Evolutionary conservation across 1,140 invertebrate species (phyloP).

Genomic region (Penaeus indicus): DNA sequence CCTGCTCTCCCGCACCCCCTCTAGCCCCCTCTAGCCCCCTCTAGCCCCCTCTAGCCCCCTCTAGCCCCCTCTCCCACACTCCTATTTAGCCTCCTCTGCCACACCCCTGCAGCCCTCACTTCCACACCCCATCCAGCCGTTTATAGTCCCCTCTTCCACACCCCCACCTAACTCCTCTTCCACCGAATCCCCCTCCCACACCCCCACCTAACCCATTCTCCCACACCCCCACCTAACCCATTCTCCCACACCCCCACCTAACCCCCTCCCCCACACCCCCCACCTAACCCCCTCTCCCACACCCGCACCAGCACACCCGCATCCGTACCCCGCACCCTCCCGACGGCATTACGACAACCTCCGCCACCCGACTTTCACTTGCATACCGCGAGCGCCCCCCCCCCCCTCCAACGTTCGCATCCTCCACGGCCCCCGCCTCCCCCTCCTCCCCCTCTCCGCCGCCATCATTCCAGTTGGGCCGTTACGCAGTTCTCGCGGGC

Average conservation of each 20-base stretch:
- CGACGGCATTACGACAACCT: too few relatives aligned
- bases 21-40: too few relatives aligned
- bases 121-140: too few relatives aligned
- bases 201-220: background rate
- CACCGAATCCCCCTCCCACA: background rate
- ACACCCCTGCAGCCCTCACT: background rate
- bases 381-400: background rate
- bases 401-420: background rate
- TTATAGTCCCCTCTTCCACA: background rate
- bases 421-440: background rate
- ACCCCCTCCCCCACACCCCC: background rate
- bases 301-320: slow-evolving; percentile 12
- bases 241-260: background rate
- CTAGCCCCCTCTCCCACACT: background rate
- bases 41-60: background rate
- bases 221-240: background rate
- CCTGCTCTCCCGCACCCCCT: background rate
- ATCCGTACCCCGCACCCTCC: background rate
- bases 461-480: too few relatives aligned
- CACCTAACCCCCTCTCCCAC: background rate
- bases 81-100: background rate
- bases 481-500: too few relatives aligned
- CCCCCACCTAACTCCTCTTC: background rate
- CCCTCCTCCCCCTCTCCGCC: background rate
- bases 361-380: too few relatives aligned